These are phyloP conservation scores for Sterna hirundo DNA, from an alignment of 2,113 vertebrate genomes.

Conservation along the genomic window DNA sequence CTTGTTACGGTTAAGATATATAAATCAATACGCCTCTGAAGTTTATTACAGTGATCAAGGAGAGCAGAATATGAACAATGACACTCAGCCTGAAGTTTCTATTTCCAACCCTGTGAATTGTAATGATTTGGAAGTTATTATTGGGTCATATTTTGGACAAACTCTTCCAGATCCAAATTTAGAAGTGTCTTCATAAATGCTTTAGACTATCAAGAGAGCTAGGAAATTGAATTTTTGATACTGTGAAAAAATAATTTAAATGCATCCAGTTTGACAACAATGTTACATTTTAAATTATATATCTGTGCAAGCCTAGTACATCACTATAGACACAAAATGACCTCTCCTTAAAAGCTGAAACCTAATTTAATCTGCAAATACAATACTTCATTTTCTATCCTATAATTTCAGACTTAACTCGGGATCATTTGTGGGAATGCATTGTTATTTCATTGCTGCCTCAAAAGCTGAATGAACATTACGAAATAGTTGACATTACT, in stretches of 20 bases:
- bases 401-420: background rate
- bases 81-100: background rate
- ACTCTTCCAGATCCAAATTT: background rate
- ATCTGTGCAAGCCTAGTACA: background rate
- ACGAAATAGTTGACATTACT: no score
- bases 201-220: background rate
- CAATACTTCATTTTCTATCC: background rate
- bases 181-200: background rate
- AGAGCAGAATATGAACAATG: background rate
- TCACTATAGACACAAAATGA: background rate
- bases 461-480: background rate
- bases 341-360: background rate
- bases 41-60: background rate
- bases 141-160: background rate
- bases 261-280: background rate
- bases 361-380: background rate
- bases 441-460: background rate
- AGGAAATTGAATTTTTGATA: background rate
- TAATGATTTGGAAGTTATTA: background rate
- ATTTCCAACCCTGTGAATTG: background rate
- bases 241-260: background rate
- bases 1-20: background rate
- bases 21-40: background rate
- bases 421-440: background rate
- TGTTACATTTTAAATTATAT: background rate